Conservation (phyloP, 2,113 vertebrate species). For the Laticauda laticaudata region DNA sequence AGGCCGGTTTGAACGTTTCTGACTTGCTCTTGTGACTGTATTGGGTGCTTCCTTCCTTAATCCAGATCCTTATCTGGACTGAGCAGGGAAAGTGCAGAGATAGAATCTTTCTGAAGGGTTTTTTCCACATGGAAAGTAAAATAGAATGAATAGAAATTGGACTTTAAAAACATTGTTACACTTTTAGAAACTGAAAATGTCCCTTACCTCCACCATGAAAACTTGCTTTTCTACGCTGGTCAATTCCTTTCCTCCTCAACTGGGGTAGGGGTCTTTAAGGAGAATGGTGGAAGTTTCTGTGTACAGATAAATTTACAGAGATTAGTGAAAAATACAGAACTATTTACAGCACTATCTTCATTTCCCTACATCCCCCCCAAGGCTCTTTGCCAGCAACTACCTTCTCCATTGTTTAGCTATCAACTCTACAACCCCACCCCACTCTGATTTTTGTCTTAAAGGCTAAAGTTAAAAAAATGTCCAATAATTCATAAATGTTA, state of each 20-base stretch:
- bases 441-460: no score
- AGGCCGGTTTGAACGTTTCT: background rate
- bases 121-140: background rate
- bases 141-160: background rate
- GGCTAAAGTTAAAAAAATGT: no score
- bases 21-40: background rate
- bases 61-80: background rate
- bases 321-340: background rate
- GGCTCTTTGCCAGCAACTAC: no score
- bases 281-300: background rate
- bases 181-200: background rate
- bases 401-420: no score
- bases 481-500: no score
- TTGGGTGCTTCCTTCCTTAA: background rate
- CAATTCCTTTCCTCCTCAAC: background rate
- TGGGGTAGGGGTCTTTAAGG: no score
- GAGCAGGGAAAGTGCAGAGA: background rate
- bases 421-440: no score
- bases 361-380: no score
- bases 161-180: no score
- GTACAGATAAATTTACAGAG: no score
- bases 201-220: background rate
- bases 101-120: background rate
- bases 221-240: background rate
- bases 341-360: no score